phyloP scores from a whole-genome alignment of 2,797 vertebrate genomes.

The Trachurus trachurus region DNA sequence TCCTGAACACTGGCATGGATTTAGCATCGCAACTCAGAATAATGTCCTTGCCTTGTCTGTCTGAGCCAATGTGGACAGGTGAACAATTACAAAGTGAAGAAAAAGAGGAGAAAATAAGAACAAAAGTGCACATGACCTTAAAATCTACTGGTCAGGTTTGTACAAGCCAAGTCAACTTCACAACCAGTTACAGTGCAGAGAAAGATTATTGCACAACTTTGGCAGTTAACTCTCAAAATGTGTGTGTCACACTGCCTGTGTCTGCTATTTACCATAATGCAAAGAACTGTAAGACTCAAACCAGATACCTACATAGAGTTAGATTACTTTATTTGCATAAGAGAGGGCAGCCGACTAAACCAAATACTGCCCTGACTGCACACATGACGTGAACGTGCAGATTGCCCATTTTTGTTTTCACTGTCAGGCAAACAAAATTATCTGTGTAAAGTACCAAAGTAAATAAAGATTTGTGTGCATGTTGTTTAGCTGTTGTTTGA shows the following conservation, averaged over 20 bases:
- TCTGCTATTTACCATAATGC: neutral
- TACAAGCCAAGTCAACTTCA: slow-evolving; percentile 56
- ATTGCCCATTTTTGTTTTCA: slow-evolving; percentile 47
- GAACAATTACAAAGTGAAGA: slow-evolving; percentile 36
- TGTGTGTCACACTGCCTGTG: slow-evolving; percentile 21
- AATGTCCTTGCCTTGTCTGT: neutral
- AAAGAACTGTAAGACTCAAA: neutral
- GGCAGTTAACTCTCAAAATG: slow-evolving; percentile 44
- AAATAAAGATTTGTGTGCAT: slow-evolving; percentile 44
- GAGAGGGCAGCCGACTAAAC: slow-evolving; percentile 18
- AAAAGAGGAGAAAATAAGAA: slow-evolving; percentile 34
- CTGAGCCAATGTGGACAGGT: neutral
- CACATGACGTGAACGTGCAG: slow-evolving; percentile 35
- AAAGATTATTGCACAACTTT: slow-evolving; percentile 24
- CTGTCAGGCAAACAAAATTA: slow-evolving; percentile 41
- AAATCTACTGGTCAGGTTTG: slow-evolving; percentile 56
- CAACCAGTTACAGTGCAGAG: slow-evolving; percentile 63
- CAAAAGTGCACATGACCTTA: slow-evolving; percentile 37
- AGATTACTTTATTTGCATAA: slow-evolving; percentile 46
- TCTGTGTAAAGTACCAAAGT: slow-evolving; percentile 13
- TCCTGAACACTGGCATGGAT: slow-evolving; percentile 2
- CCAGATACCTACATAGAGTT: slow-evolving; percentile 15
- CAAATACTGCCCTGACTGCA: slow-evolving; percentile 41
- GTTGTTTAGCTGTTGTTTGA: neutral
- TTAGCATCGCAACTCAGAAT: slow-evolving; percentile 12